Base-by-base conservation (phyloP, 2,113 vertebrate species). In the Neogale vison region DNA sequence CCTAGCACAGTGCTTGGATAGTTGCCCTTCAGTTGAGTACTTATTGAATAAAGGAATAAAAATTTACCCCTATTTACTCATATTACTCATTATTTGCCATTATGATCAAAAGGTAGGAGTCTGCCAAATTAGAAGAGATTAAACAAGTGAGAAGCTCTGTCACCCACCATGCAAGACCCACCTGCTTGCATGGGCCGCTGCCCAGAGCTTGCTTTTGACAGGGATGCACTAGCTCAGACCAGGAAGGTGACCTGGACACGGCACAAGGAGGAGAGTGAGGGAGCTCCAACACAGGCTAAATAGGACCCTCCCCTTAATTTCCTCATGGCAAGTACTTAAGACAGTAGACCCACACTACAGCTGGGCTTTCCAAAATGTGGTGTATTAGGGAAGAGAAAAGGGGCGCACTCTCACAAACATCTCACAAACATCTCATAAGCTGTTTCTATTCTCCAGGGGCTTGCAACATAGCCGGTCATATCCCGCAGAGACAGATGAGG, bases 11-110 rank as follows among this genome's bases (percentile, higher is more conserved):
- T 23, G 11, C 85, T 72, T 36, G 63, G n/a, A 61, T 13, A 61
- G 79, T 26, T 59, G 55, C 59, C 24, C n/a, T 34, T 94, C 21
- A 18, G 7, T 26, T 2, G 2, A 76, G 14, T 47, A 55, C 71
- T 18, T 88, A n/a, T 7, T 71, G 34, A 95, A 87, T n/a, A 31
- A 59, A 83, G 52, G 23, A 86, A 88, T 65, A 76, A 95, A 96
- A 81, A 72, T 71, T 69, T 67, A 88, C 65, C 90, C 93, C 74
- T 85, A 23, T 79, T 61, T 85, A 57, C 39, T 72, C 39, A 55
- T 4, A 67, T 50, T 83, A 83, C 23, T 65, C 81, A 83, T 57
- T 77, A 61, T 74, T 55, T 24, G 47, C 13, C 29, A 79, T 10
- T 52, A 26, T 67, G n/a, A 65, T 87, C 3, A 79, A 83, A 82